These are phyloP conservation scores for Neuroscelio doddi DNA, from an alignment of 2,888 invertebrate genomes.

Conservation along the genomic window DNA sequence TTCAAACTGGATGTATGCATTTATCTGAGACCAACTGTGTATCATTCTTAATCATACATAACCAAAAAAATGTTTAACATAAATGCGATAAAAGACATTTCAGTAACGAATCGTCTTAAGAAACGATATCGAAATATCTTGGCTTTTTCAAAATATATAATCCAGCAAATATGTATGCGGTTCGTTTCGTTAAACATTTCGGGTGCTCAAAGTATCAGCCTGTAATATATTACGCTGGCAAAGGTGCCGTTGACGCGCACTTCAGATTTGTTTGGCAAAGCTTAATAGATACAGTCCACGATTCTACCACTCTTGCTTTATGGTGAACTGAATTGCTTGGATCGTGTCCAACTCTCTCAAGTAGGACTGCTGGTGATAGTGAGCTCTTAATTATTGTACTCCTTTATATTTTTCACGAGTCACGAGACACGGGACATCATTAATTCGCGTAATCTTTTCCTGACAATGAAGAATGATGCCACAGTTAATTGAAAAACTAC, in stretches of 20 bases:
- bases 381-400: slow-evolving; percentile 48
- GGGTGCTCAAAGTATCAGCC: slow-evolving; percentile 48
- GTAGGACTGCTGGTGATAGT: slow-evolving; percentile 45
- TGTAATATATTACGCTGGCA: slow-evolving; percentile 57
- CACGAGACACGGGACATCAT: slow-evolving; percentile 41
- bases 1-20: too few relatives aligned
- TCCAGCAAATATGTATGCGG: slow-evolving; percentile 18
- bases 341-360: slow-evolving; percentile 56
- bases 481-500: slow-evolving; percentile 37
- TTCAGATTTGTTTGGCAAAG: slow-evolving; percentile 62
- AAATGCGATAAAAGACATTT: slow-evolving; percentile 28
- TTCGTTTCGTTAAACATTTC: slow-evolving; percentile 37
- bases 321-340: slow-evolving; percentile 57
- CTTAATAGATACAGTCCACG: slow-evolving; percentile 63
- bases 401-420: slow-evolving; percentile 47
- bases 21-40: too few relatives aligned
- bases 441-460: slow-evolving; percentile 43
- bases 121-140: slow-evolving; percentile 9
- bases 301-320: slow-evolving; percentile 56
- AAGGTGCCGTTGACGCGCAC: slow-evolving; percentile 58
- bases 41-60: slow-evolving; percentile 12
- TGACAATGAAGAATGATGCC: slow-evolving; percentile 39
- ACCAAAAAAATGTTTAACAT: slow-evolving; percentile 38
- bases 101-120: neutral
- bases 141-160: slow-evolving; percentile 5